Conservation (phyloP, 2,888 invertebrate genomes). For the Aricia artaxerxes region DNA sequence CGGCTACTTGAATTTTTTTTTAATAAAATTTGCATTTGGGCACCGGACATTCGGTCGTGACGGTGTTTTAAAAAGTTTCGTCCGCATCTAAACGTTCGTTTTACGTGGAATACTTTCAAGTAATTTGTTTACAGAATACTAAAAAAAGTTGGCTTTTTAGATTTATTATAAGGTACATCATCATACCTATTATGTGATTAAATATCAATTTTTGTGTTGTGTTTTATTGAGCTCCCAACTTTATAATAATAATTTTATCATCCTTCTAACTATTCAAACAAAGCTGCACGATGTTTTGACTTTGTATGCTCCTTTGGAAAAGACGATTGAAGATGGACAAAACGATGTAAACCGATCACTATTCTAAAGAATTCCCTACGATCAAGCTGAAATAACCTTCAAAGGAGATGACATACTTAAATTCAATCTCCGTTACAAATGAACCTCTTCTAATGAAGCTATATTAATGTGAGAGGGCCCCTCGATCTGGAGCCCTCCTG, state of each 20-base stretch:
- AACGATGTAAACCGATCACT: too few species aligned
- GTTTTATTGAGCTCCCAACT: too few species aligned
- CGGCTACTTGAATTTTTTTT: conserved; percentile 71
- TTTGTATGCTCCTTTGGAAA: too few species aligned
- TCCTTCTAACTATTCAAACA: too few species aligned
- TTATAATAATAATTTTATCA: too few species aligned
- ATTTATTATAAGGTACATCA: too few species aligned
- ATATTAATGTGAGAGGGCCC: conserved; percentile 44
- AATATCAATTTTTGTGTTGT: too few species aligned
- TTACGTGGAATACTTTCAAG: neutral
- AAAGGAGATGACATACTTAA: neutral
- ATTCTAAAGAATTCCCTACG: neutral
- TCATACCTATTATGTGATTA: too few species aligned
- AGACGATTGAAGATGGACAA: too few species aligned
- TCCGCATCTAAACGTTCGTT: conserved; percentile 33
- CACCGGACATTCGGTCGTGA: conserved; percentile 38
- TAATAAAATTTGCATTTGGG: conserved; percentile 76
- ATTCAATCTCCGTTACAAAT: conserved; percentile 28
- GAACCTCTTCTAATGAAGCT: conserved; percentile 32
- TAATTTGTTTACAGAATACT: neutral
- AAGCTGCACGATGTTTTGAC: too few species aligned
- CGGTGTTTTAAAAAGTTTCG: conserved; percentile 42
- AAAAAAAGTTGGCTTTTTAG: neutral
- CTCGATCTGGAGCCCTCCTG: conserved; percentile 49
- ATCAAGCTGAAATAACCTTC: neutral